These are phyloP conservation scores for Melanargia galathea DNA, from an alignment of 2,888 invertebrate genomes.

Conservation along the genomic window DNA sequence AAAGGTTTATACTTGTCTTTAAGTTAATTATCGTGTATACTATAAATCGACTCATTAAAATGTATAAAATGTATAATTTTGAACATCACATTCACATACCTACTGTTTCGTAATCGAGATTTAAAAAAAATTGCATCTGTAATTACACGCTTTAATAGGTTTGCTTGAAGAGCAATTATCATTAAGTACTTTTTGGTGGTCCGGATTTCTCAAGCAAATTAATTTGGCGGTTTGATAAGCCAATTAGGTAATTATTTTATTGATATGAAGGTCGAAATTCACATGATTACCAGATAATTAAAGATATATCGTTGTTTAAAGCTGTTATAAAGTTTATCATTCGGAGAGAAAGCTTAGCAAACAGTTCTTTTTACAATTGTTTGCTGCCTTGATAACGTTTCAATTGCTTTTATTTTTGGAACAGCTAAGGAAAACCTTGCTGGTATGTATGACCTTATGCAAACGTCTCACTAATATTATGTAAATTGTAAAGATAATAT, in stretches of 20 bases:
- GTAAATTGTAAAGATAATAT: background rate
- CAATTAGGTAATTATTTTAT: conserved; percentile 18
- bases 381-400: conserved; percentile 2
- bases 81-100: conserved; percentile 2
- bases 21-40: background rate
- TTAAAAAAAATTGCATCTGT: conserved; percentile 4
- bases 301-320: background rate
- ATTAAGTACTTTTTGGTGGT: conserved; percentile 28
- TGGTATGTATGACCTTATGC: background rate
- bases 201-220: conserved; percentile 24
- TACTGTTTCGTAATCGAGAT: conserved; percentile 9
- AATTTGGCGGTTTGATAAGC: conserved; percentile 31
- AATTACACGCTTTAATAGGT: conserved; percentile 15
- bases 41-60: conserved; percentile 5
- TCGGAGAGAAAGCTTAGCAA: conserved; percentile 7
- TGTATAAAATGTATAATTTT: background rate
- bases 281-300: conserved; percentile 3
- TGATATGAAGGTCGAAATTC: conserved; percentile 21
- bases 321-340: conserved; percentile 9
- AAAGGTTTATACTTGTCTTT: too few species aligned
- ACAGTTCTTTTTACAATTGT: conserved; percentile 4
- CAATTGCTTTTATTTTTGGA: conserved; percentile 18
- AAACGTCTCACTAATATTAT: background rate
- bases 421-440: background rate
- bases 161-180: conserved; percentile 17